Evolutionary conservation across 2,113 vertebrate species (phyloP), one percentile per base, ranked within the genome.

Genomic region (Hoplias malabaricus): DNA sequence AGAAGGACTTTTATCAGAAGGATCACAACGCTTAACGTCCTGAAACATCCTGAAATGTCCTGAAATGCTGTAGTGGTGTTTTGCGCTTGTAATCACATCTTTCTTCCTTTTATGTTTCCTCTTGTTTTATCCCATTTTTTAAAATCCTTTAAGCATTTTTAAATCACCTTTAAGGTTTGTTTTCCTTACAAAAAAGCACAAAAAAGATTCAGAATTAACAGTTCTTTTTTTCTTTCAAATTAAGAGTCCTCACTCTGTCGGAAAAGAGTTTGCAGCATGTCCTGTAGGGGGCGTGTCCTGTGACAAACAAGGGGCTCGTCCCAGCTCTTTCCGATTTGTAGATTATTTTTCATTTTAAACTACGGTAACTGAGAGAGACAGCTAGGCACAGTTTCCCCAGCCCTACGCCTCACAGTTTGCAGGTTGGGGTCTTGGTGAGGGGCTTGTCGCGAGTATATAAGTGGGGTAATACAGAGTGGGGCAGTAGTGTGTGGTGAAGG

Each of bases 41-140:
- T 5, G 6, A 83, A 76, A 34, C 89, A 88, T 89, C 89, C 84
- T 84, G 80, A 78, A 88, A 59, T n/a, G n/a, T n/a, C n/a, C n/a
- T n/a, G n/a, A n/a, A n/a, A n/a, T n/a, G n/a, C n/a, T n/a, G n/a
- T n/a, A n/a, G n/a, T n/a, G n/a, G n/a, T n/a, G 94, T 94, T 95
- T 93, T 93, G 93, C 89, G 59, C 93, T 95, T 95, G 96, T 98
- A 98, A 99, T 97, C 95, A 94, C 93, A 93, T 95, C 94, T 69
- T 90, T 76, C 53, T 34, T 88, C 84, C 91, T 94, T 95, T 92
- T 84, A 38, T 38, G 36, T 84, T 76, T 80, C 36, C 80, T 83
- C 79, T 77, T 72, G 81, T 78, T 69, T 87, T 83, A 84, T 77
- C 84, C n/a, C n/a, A n/a, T n/a, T 78, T 48, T 65, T 84, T 75